Evolutionary conservation across 2,888 invertebrate genomes (phyloP), one percentile per base, ranked within the genome.

Genomic region (Morinoia aosen): DNA sequence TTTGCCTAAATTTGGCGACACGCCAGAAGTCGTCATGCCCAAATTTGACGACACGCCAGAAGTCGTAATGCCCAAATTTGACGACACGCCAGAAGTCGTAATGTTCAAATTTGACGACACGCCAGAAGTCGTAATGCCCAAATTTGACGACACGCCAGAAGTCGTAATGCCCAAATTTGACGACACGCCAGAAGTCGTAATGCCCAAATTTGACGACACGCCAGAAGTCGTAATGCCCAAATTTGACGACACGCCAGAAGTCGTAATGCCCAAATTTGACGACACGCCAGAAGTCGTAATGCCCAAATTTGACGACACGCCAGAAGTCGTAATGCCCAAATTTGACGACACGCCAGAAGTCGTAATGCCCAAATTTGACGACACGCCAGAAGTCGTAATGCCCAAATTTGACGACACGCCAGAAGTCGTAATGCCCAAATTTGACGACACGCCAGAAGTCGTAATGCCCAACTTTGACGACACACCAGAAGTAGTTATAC

Each of bases 381-480:
- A 94, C n/a, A 56, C 58, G 58, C 94, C 94, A n/a, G 94, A 94
- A 94, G 94, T 94, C n/a, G 48, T 3, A 14, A 57, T 94, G 58
- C 94, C 58, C 33, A 94, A 94, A 58, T 94, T 94, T 58, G n/a
- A 94, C 16, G 58, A 94, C n/a, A 56, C 58, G 58, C 94, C 94
- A 48, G 94, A 94, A 94, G 94, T 95, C 57, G 58, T 8, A 16
- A 95, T 95, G 64, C 95, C 64, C 8, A 95, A 95, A 64, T 95
- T 95, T 61, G 95, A 95, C 58, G 64, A 95, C 4, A 56, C 64
- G 12, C 95, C 64, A 33, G 95, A 95, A 95, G 40, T 95, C 40
- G 58, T 25, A 11, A 95, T 95, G 64, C 95, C 64, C 33, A 94
- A 94, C 8, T 94, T 94, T 94, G 94, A 94, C 12, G 94, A 94